These are phyloP conservation scores for Drosophila limbata DNA, from an alignment of 2,888 invertebrate genomes.

Conservation along the genomic window DNA sequence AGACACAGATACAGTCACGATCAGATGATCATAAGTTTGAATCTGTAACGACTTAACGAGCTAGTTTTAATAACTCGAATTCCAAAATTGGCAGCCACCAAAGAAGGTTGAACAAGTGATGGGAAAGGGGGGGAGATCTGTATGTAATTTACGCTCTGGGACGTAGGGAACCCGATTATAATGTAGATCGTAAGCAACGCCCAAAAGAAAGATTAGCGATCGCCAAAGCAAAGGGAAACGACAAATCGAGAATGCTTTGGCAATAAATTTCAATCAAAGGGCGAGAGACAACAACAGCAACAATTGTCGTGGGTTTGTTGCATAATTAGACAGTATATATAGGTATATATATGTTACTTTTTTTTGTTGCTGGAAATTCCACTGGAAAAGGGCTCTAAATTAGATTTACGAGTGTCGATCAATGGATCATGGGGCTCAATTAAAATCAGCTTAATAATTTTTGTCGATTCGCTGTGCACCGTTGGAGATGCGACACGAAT, in stretches of 20 bases:
- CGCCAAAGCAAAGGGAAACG: constrained; percentile 33
- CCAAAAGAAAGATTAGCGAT: constrained; percentile 49
- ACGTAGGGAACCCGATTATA: constrained; percentile 5
- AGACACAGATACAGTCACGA: constrained; percentile 6
- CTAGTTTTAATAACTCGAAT: constrained; percentile 56
- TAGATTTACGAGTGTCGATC: constrained; percentile 82
- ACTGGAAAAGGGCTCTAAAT: constrained; percentile 70
- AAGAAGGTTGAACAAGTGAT: constrained; percentile 40
- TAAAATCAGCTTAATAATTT: constrained; percentile 82
- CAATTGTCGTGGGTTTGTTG: constrained; percentile 58
- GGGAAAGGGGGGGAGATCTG: constrained; percentile 2
- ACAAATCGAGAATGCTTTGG: constrained; percentile 62
- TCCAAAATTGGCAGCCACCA: constrained; percentile 65
- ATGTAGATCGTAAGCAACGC: constrained; percentile 31
- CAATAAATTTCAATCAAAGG: constrained; percentile 73
- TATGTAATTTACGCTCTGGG: constrained; percentile 44
- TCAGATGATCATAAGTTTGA: constrained; percentile 50
- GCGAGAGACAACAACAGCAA: constrained; percentile 35
- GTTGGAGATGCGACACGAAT: constrained; percentile 31
- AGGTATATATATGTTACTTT: background rate
- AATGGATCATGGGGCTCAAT: constrained; percentile 76
- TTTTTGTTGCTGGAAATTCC: constrained; percentile 25
- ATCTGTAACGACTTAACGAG: constrained; percentile 62
- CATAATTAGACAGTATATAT: constrained; percentile 66
- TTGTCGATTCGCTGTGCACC: constrained; percentile 31